Evolutionary conservation across 2,113 vertebrate species (phyloP), one percentile per base, ranked within the genome.

Genomic region (Gambusia holbrooki): DNA sequence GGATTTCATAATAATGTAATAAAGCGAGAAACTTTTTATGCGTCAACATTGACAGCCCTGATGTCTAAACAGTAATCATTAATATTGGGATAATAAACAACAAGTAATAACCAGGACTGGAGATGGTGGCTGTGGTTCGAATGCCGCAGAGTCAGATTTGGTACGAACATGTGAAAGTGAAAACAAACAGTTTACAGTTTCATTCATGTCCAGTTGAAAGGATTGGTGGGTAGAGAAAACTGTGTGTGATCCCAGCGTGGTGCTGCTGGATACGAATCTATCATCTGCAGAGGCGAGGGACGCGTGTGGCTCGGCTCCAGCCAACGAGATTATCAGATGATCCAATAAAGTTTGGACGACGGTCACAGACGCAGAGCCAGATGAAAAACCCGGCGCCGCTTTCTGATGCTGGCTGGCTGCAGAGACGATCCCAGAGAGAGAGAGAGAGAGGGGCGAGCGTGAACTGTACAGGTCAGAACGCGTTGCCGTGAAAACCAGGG

Each of bases 321-420:
- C 73, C 88, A 83, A 88, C 71, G 0, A 83, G 89, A 90, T 90
- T 85, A 88, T 81, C 71, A 76, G 62, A 86, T 74, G 79, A 84
- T 91, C 87, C 89, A 76, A 79, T 89, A 86, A 84, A 90, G 45
- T 79, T 81, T 73, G 81, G 74, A 70, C 30, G 66, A 67, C 80
- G 8, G 74, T 68, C 64, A 73, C 76, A 79, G 77, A 62, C 58
- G 80, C 73, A 25, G 42, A 0, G 11, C 2, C 66, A 54, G 72
- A 90, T 74, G 78, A 87, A 91, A 83, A 65, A 13, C 72, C 22
- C 0, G 29, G 61, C 28, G 84, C 13, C 4, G 73, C 83, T 62
- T 69, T 61, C 77, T 66, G 70, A 78, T 42, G 22, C 74, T 69
- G 6, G 33, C 29, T 69, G 6, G 33, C 29, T 66, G 84, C 70